Base-by-base conservation (phyloP, 2,797 vertebrate genomes). In the Helicolenus hilgendorfi region DNA sequence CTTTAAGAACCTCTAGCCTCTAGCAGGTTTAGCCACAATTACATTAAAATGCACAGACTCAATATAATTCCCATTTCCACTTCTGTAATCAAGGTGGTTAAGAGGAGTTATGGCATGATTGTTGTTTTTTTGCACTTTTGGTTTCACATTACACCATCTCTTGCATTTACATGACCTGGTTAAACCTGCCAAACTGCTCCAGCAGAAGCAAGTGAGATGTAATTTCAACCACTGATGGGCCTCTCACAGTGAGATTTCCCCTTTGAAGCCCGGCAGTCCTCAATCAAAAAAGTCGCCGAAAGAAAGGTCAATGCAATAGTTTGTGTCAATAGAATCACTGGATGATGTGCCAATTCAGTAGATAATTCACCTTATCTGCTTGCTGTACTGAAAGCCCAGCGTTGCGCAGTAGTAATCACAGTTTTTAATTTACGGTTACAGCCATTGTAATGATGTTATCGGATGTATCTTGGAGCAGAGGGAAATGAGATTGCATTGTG, bases 401-500 rank as follows among this genome's bases (percentile, higher is more conserved):
- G 11, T 29, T 31, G 82, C 78, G 41, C 26, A 1, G 63, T 14
- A 20, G 83, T 77, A 63, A 81, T 64, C 22, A 29, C 45, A 62
- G 41, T 74, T 86, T 88, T 87, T 85, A 83, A 80, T 88, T 89
- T 27, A 29, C 1, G 14, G 63, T 72, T 77, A 55, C 5, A 77
- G 38, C 59, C 55, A 5, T 26, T 45, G 27, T 83, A 74, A 76
- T 55, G 56, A 72, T 89, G 62, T 73, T 89, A 88, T 86, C 83
- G 73, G 60, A 68, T 85, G 78, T 76, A 77, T 84, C 45, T 72
- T 14, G 70, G 77, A 67, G 41, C 62, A 86, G 82, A 82, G 74
- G 77, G 77, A 91, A 85, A 91, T 83, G 58, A 81, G 81, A 87
- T 81, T 91, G 65, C 79, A 67, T 75, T 82, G 83, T 85, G 75